Conservation (phyloP, 2,113 vertebrate species). For the Rafetus swinhoei region DNA sequence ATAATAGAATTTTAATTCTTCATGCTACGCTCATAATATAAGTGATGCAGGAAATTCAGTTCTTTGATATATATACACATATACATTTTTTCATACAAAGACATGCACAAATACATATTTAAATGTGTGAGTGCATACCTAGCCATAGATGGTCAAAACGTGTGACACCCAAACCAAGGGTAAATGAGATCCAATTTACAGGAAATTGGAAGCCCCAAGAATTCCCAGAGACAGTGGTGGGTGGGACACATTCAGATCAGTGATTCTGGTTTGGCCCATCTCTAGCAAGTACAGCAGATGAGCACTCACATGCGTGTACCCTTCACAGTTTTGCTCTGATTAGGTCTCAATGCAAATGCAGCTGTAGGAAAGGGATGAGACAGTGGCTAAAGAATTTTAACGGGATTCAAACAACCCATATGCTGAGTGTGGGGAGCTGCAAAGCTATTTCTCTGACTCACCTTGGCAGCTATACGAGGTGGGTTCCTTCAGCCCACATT, state of each 20-base stretch:
- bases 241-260: neutral
- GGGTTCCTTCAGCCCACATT: neutral
- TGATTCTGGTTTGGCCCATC: neutral
- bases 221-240: neutral
- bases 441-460: neutral
- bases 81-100: neutral
- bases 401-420: neutral
- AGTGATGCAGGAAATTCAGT: neutral
- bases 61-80: neutral
- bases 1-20: neutral
- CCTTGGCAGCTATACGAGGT: neutral
- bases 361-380: neutral
- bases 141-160: neutral
- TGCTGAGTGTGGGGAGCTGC: neutral
- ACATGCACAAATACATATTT: neutral
- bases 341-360: neutral
- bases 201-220: neutral
- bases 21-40: neutral
- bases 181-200: neutral
- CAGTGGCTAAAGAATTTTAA: neutral
- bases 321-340: neutral
- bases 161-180: rapidly evolving
- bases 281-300: neutral
- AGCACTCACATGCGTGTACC: neutral
- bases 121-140: neutral